Percentiles rank a stretch among this genome's conserved stretches.
Conservation (phyloP, 2,888 invertebrate genomes). For the Campaea margaritaria region DNA sequence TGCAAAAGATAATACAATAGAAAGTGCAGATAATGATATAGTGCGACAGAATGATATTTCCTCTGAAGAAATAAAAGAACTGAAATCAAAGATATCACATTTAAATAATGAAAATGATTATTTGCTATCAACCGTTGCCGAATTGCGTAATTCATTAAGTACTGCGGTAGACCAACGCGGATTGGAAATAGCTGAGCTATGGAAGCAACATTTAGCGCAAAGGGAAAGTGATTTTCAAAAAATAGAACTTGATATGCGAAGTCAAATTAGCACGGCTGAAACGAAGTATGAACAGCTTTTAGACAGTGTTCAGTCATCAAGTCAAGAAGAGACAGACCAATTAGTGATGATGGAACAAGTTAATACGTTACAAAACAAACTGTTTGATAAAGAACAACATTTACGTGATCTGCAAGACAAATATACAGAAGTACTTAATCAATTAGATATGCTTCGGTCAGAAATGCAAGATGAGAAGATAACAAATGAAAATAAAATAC, state of each 20-base stretch:
- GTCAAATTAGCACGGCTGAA: slow-evolving; percentile 81
- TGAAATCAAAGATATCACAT: slow-evolving; percentile 65
- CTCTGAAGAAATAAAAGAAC: slow-evolving; percentile 59
- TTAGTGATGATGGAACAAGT: slow-evolving; percentile 73
- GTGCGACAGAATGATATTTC: slow-evolving; percentile 49
- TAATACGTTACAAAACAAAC: slow-evolving; percentile 71
- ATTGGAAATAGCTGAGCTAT: slow-evolving; percentile 88
- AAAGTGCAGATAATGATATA: slow-evolving; percentile 56
- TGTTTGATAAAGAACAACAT: slow-evolving; percentile 78
- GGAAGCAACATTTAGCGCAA: slow-evolving; percentile 88
- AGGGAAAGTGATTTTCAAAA: slow-evolving; percentile 87
- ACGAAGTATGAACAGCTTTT: slow-evolving; percentile 77
- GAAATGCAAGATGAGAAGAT: slow-evolving; percentile 80
- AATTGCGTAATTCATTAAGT: slow-evolving; percentile 76
- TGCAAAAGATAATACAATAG: slow-evolving; percentile 65
- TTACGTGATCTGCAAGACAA: slow-evolving; percentile 71
- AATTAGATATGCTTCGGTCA: slow-evolving; percentile 73
- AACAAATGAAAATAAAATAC: slow-evolving; percentile 72
- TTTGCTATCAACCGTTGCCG: slow-evolving; percentile 75
- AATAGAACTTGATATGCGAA: slow-evolving; percentile 78
- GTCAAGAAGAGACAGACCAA: slow-evolving; percentile 78
- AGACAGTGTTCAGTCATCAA: slow-evolving; percentile 76
- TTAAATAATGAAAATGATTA: slow-evolving; percentile 76
- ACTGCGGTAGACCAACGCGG: slow-evolving; percentile 88
- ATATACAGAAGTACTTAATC: slow-evolving; percentile 71